phyloP scores from a whole-genome alignment of 37 sponge, comb jelly and placozoan genomes.

The Lycopodina hypogea region DNA sequence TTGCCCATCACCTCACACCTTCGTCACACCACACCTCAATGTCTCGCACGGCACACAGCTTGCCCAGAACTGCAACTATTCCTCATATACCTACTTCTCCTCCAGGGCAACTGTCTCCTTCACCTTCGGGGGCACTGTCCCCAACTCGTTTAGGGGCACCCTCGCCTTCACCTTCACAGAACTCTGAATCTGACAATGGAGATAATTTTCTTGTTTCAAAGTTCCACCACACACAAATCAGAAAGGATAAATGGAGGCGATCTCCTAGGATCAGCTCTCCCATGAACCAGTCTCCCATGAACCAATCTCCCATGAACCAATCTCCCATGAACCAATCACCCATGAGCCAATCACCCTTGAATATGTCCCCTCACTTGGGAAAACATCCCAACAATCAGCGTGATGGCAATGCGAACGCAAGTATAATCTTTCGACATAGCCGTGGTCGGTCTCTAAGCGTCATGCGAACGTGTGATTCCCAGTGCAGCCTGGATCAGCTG shows the following conservation, averaged over 20 bases:
- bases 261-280: constrained; percentile 5
- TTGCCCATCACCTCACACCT: not conserved
- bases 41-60: not conserved
- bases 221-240: constrained; percentile 23
- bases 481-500: no score
- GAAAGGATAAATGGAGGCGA: constrained; percentile 5
- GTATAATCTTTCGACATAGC: no score
- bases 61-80: not conserved
- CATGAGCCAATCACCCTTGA: no score
- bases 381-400: no score
- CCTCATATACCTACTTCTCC: not conserved
- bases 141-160: not conserved
- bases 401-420: no score
- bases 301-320: no score
- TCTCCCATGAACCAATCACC: no score
- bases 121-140: not conserved
- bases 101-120: not conserved
- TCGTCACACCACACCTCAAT: not conserved
- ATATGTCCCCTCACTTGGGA: no score
- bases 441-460: no score
- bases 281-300: no score
- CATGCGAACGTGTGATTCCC: no score
- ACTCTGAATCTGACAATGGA: not conserved
- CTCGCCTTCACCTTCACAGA: not conserved
- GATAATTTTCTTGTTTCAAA: not conserved